These are phyloP conservation scores for Bedellia somnulentella DNA, from an alignment of 2,888 invertebrate genomes.

Conservation along the genomic window DNA sequence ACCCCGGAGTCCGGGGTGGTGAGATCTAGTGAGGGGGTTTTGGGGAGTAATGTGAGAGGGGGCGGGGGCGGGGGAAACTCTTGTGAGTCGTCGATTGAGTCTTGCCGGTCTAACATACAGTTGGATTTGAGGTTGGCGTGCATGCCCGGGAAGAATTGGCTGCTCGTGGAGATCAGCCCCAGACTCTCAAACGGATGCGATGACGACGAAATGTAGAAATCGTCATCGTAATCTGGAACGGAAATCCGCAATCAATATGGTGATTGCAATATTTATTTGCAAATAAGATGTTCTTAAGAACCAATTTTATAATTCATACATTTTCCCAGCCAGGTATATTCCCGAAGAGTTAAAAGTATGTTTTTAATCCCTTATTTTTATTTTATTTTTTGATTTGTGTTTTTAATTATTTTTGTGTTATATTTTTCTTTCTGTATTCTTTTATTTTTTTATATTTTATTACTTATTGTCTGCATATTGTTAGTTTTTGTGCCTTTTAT, in stretches of 20 bases:
- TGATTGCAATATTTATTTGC: neutral
- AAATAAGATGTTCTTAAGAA: no score
- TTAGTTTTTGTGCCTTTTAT: no score
- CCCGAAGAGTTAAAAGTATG: no score
- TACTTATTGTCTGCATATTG: no score
- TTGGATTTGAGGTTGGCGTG: constrained; percentile 23
- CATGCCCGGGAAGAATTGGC: constrained; percentile 74
- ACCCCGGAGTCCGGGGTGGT: constrained; percentile 66
- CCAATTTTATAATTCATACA: no score
- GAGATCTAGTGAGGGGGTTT: constrained; percentile 33
- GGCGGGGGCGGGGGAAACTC: constrained; percentile 22
- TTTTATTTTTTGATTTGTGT: no score
- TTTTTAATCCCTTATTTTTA: no score
- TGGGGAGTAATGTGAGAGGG: constrained; percentile 18
- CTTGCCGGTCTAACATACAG: constrained; percentile 20
- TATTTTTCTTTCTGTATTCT: no score
- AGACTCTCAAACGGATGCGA: constrained; percentile 71
- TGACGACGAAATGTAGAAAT: constrained; percentile 75
- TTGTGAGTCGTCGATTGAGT: constrained; percentile 16
- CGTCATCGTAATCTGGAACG: constrained; percentile 60
- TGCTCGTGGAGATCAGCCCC: constrained; percentile 54
- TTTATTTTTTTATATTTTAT: no score
- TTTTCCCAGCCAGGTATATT: no score
- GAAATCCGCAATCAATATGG: neutral
- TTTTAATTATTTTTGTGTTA: no score